Conservation (phyloP, 2,797 vertebrate genomes). For the Pachyuromys duprasi region DNA sequence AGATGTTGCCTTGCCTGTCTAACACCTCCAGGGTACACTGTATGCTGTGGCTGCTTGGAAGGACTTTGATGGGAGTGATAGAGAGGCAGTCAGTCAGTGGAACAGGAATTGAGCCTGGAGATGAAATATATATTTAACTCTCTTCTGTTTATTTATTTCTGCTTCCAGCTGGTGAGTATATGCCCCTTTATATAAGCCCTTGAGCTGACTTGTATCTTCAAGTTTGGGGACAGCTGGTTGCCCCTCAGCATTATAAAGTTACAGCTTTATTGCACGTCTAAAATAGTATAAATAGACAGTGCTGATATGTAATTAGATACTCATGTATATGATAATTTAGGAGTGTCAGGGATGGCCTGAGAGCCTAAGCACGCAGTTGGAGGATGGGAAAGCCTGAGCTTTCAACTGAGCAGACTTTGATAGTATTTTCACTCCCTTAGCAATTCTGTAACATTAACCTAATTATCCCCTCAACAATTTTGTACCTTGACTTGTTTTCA, state of each 20-base stretch:
- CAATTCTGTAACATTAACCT: neutral
- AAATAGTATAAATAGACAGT: constrained; percentile 72
- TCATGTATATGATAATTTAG: constrained; percentile 76
- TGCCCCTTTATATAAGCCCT: constrained; percentile 58
- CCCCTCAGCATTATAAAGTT: constrained; percentile 72
- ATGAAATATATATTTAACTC: constrained; percentile 36
- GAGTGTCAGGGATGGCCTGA: constrained; percentile 49
- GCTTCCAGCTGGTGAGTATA: constrained; percentile 65
- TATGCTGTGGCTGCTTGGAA: neutral
- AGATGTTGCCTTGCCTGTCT: neutral
- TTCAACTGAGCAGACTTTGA: neutral
- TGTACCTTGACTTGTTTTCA: constrained; percentile 13
- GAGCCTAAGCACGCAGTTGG: constrained; percentile 32
- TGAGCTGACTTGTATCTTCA: constrained; percentile 71
- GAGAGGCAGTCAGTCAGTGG: neutral
- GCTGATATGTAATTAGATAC: constrained; percentile 66
- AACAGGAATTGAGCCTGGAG: constrained; percentile 4
- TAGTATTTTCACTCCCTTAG: neutral
- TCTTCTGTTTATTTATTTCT: constrained; percentile 64
- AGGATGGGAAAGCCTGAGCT: constrained; percentile 36
- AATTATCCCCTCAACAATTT: neutral
- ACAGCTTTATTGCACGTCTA: constrained; percentile 72
- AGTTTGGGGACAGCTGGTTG: constrained; percentile 74
- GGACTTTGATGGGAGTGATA: neutral
- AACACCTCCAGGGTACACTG: neutral